Evolutionary conservation across 1,140 invertebrate species (phyloP).

Genomic region (Lepidurus couesii): DNA sequence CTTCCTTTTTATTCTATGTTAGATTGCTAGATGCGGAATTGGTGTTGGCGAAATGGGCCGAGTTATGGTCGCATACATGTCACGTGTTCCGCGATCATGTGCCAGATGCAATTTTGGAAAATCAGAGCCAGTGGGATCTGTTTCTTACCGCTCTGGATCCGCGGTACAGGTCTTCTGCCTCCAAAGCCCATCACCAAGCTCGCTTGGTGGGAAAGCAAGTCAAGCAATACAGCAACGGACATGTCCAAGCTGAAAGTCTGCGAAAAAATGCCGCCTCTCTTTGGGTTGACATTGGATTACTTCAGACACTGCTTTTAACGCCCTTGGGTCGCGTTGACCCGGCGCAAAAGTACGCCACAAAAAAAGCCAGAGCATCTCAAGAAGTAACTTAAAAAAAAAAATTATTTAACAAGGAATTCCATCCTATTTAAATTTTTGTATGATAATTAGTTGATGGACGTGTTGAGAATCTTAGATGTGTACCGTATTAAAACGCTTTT

Average conservation of each 20-base stretch:
- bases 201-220: background rate
- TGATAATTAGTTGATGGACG: background rate
- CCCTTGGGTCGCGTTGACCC: conserved; percentile 60
- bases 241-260: conserved; percentile 27
- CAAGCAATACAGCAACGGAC: conserved; percentile 29
- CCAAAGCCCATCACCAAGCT: background rate
- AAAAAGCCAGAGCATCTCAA: conserved; percentile 58
- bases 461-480: background rate
- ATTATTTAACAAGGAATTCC: background rate
- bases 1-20: background rate
- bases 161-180: background rate
- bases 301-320: conserved; percentile 46
- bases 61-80: background rate
- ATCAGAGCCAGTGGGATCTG: conserved; percentile 5
- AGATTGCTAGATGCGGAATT: conserved; percentile 2
- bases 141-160: background rate
- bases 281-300: conserved; percentile 46
- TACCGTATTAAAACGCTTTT: background rate
- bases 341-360: conserved; percentile 62
- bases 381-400: conserved; percentile 47
- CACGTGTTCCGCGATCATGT: conserved; percentile 5
- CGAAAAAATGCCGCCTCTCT: conserved; percentile 38
- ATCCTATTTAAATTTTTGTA: background rate
- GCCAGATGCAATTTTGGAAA: background rate
- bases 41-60: background rate